Evolutionary conservation across 2,888 invertebrate species (phyloP).

Genomic region (Noctua janthe): DNA sequence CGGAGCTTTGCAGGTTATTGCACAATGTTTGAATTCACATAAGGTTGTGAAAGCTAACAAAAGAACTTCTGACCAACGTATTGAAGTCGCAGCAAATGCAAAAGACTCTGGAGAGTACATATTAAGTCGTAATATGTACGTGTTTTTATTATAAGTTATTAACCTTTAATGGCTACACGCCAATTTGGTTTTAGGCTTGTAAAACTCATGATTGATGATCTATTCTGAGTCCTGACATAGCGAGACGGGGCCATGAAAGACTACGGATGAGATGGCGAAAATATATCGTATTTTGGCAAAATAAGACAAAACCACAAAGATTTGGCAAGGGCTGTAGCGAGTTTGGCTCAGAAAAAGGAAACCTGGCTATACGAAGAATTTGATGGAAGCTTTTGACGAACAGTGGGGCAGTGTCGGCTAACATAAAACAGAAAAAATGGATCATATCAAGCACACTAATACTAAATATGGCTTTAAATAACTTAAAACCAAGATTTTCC

Average conservation of each 20-base stretch:
- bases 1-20: constrained; percentile 14
- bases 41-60: constrained; percentile 17
- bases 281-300: not conserved
- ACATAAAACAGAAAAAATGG: not conserved
- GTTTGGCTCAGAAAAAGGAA: not conserved
- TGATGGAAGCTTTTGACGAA: not conserved
- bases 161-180: not conserved
- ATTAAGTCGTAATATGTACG: not conserved
- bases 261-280: not conserved
- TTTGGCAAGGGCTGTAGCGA: not conserved
- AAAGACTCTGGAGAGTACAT: not conserved
- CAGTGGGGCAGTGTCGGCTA: not conserved
- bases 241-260: not conserved
- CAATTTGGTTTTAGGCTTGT: constrained; percentile 1
- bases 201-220: constrained; percentile 19
- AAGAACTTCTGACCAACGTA: not conserved
- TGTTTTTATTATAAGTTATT: not conserved
- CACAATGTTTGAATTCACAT: not conserved
- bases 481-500: not conserved
- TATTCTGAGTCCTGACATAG: not conserved
- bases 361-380: not conserved
- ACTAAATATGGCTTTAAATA: not conserved
- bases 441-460: not conserved
- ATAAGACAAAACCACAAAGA: not conserved
- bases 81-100: not conserved